Percentiles rank a stretch among this genome's conserved stretches.
Evolutionary conservation across 2,113 vertebrate genomes (phyloP).

Genomic region (Uropsilus gracilis): DNA sequence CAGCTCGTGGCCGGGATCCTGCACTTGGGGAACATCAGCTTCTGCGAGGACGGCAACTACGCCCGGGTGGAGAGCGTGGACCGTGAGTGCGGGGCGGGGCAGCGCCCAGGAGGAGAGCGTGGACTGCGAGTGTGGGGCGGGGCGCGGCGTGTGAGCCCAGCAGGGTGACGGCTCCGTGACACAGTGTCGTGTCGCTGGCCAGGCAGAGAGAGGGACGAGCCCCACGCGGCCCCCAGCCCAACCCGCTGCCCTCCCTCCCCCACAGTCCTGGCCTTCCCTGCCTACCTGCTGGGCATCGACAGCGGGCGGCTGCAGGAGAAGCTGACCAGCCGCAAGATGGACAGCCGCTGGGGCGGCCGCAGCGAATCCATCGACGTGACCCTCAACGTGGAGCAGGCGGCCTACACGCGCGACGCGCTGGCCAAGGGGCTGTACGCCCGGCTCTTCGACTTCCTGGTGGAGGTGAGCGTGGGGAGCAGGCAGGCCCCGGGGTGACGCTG

Average conservation of each 20-base stretch:
- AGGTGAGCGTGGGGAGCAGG: constrained; percentile 83
- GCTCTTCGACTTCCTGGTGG: constrained; percentile 96
- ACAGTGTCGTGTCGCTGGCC: too few species aligned
- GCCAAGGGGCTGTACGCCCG: constrained; percentile 95
- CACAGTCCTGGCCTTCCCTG: constrained; percentile 94
- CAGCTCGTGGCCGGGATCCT: constrained; percentile 95
- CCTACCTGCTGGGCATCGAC: constrained; percentile 95
- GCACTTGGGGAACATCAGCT: constrained; percentile 96
- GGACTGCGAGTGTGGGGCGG: accelerated
- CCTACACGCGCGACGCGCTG: constrained; percentile 94
- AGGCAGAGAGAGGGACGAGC: too few species aligned
- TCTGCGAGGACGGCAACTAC: constrained; percentile 95
- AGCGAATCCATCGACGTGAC: constrained; percentile 95
- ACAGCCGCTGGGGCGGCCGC: constrained; percentile 96
- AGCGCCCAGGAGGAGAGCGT: not conserved
- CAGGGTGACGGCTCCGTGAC: too few species aligned
- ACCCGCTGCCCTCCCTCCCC: not conserved
- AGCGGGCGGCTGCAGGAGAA: constrained; percentile 93
- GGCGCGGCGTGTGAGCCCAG: too few species aligned
- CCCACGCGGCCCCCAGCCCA: not conserved
- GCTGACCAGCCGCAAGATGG: constrained; percentile 97
- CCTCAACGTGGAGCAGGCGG: constrained; percentile 95
- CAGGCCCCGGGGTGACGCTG: not conserved
- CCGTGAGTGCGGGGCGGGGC: constrained; percentile 89
- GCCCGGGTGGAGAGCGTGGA: constrained; percentile 93